phyloP scores from a whole-genome alignment of 2,888 invertebrate species.

The Tetramorium bicarinatum region DNA sequence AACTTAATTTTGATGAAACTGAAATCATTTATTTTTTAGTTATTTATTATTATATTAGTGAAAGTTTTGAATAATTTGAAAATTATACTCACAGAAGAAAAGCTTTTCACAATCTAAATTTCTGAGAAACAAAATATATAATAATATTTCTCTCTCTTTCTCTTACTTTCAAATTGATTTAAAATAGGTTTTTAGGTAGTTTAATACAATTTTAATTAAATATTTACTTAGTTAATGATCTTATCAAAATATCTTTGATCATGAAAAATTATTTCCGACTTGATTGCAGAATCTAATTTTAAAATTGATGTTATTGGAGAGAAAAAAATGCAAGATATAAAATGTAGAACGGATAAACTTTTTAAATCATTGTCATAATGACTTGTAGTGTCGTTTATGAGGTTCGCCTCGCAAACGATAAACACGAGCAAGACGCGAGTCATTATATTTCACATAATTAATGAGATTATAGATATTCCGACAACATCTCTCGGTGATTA shows the following conservation, averaged over 20 bases:
- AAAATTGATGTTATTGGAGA: background rate
- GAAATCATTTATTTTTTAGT: background rate
- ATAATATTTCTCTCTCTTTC: background rate
- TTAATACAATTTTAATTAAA: background rate
- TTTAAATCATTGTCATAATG: background rate
- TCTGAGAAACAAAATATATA: background rate
- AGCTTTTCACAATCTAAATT: background rate
- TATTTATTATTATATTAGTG: no score
- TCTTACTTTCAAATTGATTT: background rate
- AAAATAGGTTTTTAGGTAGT: background rate
- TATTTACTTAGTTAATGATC: background rate
- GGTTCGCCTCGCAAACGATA: background rate
- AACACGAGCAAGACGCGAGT: background rate
- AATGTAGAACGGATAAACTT: background rate
- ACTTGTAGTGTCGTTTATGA: background rate
- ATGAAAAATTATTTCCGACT: background rate
- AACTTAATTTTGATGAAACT: background rate
- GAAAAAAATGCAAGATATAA: background rate
- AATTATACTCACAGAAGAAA: background rate
- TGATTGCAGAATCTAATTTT: background rate
- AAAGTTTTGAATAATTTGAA: background rate
- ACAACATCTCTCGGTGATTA: conserved; percentile 42
- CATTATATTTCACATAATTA: conserved; percentile 27
- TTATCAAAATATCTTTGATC: background rate
- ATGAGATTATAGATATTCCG: conserved; percentile 24